Percentiles rank a stretch among this genome's conserved stretches.
phyloP scores from a whole-genome alignment of 2,888 invertebrate species.

The Timandra comae region DNA sequence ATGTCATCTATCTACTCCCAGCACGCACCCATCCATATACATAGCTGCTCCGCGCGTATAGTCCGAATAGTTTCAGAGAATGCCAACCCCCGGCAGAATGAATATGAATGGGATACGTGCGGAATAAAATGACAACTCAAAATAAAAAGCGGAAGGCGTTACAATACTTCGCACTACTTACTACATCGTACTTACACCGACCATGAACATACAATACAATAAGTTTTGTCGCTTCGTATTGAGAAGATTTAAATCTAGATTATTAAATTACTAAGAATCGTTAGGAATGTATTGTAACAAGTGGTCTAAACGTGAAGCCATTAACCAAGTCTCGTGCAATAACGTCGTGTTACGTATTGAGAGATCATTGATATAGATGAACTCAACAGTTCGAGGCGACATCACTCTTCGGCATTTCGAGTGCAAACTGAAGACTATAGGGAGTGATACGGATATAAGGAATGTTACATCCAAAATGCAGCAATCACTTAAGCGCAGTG shows the following conservation, averaged over 20 bases:
- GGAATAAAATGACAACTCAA: constrained; percentile 77
- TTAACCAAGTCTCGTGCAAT: constrained; percentile 35
- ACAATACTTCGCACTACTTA: constrained; percentile 63
- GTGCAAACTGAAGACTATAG: constrained; percentile 60
- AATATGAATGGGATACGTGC: constrained; percentile 78
- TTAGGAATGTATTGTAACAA: constrained; percentile 31
- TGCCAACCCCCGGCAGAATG: constrained; percentile 75
- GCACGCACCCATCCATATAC: constrained; percentile 75
- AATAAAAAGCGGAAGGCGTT: constrained; percentile 64
- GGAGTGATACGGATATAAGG: constrained; percentile 64
- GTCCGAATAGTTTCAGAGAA: constrained; percentile 45
- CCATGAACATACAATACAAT: constrained; percentile 36
- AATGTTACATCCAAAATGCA: constrained; percentile 28
- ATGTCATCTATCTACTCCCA: constrained; percentile 57
- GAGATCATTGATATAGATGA: constrained; percentile 19
- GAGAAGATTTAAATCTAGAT: constrained; percentile 39
- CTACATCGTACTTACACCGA: constrained; percentile 62
- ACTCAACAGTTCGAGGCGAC: constrained; percentile 48
- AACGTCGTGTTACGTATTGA: constrained; percentile 4
- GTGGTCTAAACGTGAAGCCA: constrained; percentile 28
- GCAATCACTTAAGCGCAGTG: constrained; percentile 10
- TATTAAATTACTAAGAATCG: constrained; percentile 16
- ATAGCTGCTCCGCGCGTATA: constrained; percentile 48
- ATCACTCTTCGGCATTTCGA: constrained; percentile 73
- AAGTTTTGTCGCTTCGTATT: constrained; percentile 36